Base-by-base conservation (phyloP, 2,888 invertebrate genomes). In the Rhingia rostrata region DNA sequence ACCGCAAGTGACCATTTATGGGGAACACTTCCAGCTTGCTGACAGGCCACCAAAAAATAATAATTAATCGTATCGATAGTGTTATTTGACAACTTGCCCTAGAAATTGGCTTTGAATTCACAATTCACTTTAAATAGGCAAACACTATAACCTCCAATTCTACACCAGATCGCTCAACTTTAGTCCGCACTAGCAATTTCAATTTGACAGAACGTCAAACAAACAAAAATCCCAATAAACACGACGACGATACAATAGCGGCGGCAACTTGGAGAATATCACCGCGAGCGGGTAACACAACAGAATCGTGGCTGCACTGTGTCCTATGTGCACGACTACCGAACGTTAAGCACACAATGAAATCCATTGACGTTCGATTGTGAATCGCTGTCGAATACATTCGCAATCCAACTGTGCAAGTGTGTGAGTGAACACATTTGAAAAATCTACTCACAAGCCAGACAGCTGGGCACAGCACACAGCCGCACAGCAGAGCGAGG, bases 1-100 rank as follows among this genome's bases (percentile, higher is more conserved):
- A 79, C 90, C 90, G 89, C 90, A 91, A 90, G 90, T 91, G 89
- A 91, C 90, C 91, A 91, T 91, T 90, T 89, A 90, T 87, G 43
- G 66, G 7, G 12, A 10, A 79, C 78, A 73, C 69, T 41, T 2
- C 22, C 2, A 4, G 12, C 43, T 45, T 32, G 12, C 0, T 49
- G 41, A 78, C 47, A 63, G 43, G 37, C 22, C 53, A 47, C 32
- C 49, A 63, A 63, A 33, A 67, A 58, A 47, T 49, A 69, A 78
- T 61, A 41, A 45, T 6, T 37, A 54, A 37, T 45, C 43, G 53
- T 41, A 12, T 41, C 43, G 14, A n/a, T 32, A 54, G 6, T 54
- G 35, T 9, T 12, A 12, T 12, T 54, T 37, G 14, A 41, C n/a
- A n/a, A n/a, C 37, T 54, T 45, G 1, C 22, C 22, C 22, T 22